A percentile compares a stretch with the other conserved stretches of the same genome.
These are phyloP conservation scores for Brachionus manjavacas DNA, from an alignment of 1,140 invertebrate species.

Conservation along the genomic window DNA sequence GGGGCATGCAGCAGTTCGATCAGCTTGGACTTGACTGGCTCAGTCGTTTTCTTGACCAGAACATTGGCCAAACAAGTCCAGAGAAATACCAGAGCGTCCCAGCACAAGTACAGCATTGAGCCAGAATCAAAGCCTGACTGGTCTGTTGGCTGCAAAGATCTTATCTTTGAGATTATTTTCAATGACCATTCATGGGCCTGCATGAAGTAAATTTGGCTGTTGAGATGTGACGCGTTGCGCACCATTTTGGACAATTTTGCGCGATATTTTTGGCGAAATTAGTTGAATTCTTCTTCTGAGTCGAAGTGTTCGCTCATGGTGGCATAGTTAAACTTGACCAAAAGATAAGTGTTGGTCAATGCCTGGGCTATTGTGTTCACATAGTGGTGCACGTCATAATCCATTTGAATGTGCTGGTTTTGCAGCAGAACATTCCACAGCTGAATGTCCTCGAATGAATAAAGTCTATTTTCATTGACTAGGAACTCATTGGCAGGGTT, in stretches of 20 bases:
- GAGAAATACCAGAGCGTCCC: slow-evolving; percentile 24
- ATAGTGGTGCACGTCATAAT: not conserved
- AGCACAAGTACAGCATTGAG: slow-evolving; percentile 12
- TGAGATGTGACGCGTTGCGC: not conserved
- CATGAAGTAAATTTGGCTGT: not conserved
- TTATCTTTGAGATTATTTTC: not conserved
- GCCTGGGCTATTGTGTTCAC: not conserved
- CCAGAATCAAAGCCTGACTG: not conserved
- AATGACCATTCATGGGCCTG: not conserved
- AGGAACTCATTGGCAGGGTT: slow-evolving; percentile 2
- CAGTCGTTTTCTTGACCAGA: not conserved
- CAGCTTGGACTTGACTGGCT: not conserved
- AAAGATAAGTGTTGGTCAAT: slow-evolving; percentile 1
- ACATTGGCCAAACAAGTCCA: not conserved
- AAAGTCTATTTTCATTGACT: not conserved
- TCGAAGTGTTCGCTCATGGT: not conserved
- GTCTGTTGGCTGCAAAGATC: not conserved
- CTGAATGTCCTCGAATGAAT: slow-evolving; percentile 15
- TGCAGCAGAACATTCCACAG: slow-evolving; percentile 16
- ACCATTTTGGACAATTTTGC: slow-evolving; percentile 12
- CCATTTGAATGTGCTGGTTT: not conserved
- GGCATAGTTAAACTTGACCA: not conserved
- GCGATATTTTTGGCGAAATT: slow-evolving; percentile 14
- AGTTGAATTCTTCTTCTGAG: slow-evolving; percentile 12
- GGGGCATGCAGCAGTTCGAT: not conserved